Base-by-base conservation (phyloP, 2,888 invertebrate species). In the Agrochola lychnidis region DNA sequence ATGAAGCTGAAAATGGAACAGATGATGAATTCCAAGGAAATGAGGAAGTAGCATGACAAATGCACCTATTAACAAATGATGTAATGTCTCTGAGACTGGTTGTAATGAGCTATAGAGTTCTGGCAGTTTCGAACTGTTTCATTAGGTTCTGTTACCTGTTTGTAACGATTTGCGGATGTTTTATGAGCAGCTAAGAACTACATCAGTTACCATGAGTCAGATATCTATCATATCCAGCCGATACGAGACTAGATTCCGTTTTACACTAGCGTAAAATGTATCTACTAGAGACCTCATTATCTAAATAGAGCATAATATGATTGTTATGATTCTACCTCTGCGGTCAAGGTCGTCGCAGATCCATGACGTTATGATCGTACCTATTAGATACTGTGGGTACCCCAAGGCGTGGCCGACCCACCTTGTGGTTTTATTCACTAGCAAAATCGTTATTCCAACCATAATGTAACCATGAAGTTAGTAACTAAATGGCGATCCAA, bases 391-490 rank as follows among this genome's bases (percentile, higher is more conserved):
- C 57, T 79, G 73, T 84, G 69, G 81, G 87, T 89, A 88, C 82
- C 82, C 63, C 79, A 77, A 89, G 94, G 94, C 90, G 93, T 90
- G 93, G 93, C 85, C 78, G 90, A 78, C 90, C 90, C 89, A 91
- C 93, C 92, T 93, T 90, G 91, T 88, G 89, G 88, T 89, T 90
- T 51, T 89, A 89, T 85, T 86, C 80, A 82, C 74, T 82, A 83
- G 76, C 82, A 88, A 89, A 91, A 91, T 89, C 88, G 86, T 91
- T 90, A 91, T 89, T 88, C 74, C 76, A 72, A 66, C 82, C 82
- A 83, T 87, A 87, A 89, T 87, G 71, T 72, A 74, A 73, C 73
- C 62, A 82, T 79, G 67, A 83, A 82, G 71, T 79, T 80, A 74
- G 67, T 79, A 76, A 83, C 59, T 87, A 79, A 80, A 75, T 67